phyloP scores from a whole-genome alignment of 2,113 vertebrate genomes.

The Ahaetulla prasina region DNA sequence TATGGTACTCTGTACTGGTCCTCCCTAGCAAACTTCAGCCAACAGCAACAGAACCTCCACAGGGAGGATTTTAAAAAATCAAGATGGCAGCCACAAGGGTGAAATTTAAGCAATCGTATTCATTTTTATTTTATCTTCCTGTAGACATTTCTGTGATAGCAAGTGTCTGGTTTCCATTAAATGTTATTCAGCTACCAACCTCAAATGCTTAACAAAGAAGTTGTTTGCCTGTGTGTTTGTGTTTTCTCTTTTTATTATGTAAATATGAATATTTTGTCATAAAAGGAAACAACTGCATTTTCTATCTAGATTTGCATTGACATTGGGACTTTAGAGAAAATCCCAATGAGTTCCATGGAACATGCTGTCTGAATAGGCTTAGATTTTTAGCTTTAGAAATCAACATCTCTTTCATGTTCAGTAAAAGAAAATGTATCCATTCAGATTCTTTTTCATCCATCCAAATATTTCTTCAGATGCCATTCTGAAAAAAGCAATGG shows the following conservation, averaged over 20 bases:
- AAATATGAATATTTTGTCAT: neutral
- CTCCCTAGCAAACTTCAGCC: neutral
- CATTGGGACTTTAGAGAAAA: neutral
- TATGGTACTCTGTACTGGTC: neutral
- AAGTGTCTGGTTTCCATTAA: neutral
- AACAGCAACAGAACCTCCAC: neutral
- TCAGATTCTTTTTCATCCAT: neutral
- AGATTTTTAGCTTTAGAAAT: neutral
- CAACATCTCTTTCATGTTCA: neutral
- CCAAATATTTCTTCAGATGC: slow-evolving; percentile 21
- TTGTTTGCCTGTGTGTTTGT: neutral
- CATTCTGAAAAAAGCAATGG: too few relatives aligned
- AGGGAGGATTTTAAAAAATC: neutral
- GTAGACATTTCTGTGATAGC: neutral
- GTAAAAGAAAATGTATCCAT: neutral
- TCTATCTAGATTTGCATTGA: neutral
- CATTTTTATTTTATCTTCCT: neutral
- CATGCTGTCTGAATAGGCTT: neutral
- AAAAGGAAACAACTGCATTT: neutral
- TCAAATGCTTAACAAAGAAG: neutral
- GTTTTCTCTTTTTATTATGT: neutral
- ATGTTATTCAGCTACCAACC: neutral
- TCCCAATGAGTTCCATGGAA: neutral
- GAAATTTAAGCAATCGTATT: neutral
- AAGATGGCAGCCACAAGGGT: neutral